Conservation (phyloP, 2,113 vertebrate species). For the Eolophus roseicapilla region DNA sequence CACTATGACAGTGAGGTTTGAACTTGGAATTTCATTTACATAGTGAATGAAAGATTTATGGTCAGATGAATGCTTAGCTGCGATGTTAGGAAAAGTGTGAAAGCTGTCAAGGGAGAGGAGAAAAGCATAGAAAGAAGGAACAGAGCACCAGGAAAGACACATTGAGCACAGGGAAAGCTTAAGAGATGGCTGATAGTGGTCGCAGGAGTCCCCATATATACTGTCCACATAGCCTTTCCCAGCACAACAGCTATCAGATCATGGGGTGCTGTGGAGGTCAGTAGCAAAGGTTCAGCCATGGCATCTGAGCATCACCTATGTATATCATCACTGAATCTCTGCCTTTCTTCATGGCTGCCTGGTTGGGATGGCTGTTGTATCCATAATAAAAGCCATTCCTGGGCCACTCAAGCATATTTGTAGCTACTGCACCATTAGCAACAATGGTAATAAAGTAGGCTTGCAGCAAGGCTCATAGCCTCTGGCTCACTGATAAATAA, state of each 20-base stretch:
- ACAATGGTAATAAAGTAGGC: not conserved
- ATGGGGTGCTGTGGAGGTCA: not conserved
- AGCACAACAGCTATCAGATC: not conserved
- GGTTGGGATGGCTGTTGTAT: not conserved
- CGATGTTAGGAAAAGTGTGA: not conserved
- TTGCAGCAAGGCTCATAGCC: not conserved
- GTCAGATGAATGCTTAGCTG: not conserved
- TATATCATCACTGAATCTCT: not conserved
- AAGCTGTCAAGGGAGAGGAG: not conserved
- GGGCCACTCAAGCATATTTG: not conserved
- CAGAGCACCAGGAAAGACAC: not conserved
- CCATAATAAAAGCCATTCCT: not conserved
- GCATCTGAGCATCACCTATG: not conserved
- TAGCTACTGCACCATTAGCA: not conserved
- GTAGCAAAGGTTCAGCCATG: accelerated
- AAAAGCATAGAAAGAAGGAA: not conserved
- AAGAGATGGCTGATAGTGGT: not conserved
- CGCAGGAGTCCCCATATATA: not conserved
- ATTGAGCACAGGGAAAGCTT: not conserved
- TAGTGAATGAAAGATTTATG: not conserved
- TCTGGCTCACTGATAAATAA: not conserved
- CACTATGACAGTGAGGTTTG: not conserved
- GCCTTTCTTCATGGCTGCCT: not conserved
- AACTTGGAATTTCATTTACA: not conserved
- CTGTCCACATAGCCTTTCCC: not conserved